A percentile compares a stretch with the other conserved stretches of the same genome.
Conservation (phyloP, 2,797 vertebrate species). For the Thalassophryne amazonica region DNA sequence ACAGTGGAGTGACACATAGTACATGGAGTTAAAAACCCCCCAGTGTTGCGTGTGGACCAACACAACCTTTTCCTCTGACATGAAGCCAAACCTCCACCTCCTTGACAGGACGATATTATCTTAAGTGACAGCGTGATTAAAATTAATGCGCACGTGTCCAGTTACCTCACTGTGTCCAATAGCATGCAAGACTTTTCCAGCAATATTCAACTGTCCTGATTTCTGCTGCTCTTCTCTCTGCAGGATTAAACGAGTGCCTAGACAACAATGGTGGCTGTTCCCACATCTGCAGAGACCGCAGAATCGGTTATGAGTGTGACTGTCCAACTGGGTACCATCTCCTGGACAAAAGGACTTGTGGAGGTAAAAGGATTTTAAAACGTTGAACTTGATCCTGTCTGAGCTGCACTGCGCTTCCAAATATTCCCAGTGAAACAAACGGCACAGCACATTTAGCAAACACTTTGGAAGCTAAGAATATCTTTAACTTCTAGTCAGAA, state of each 20-base stretch:
- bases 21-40: neutral
- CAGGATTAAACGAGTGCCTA: constrained; percentile 91
- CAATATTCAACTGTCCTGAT: constrained; percentile 6
- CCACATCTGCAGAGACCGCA: constrained; percentile 92
- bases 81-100: no score
- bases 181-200: constrained; percentile 20
- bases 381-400: no score
- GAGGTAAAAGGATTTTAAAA: no score
- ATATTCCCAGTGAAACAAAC: no score
- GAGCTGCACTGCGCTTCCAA: no score
- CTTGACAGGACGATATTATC: constrained; percentile 9
- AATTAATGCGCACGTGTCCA: constrained; percentile 1
- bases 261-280: constrained; percentile 95
- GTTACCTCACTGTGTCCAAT: constrained; percentile 2
- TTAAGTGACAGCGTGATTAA: constrained; percentile 21
- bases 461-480: no score
- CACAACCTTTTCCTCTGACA: no score
- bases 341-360: constrained; percentile 95
- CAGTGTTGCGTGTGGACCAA: no score
- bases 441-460: no score
- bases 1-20: constrained; percentile 33
- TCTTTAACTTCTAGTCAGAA: no score
- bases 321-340: constrained; percentile 94
- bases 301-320: constrained; percentile 90
- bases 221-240: neutral